These are phyloP conservation scores for Serinus canaria DNA, from an alignment of 2,113 vertebrate species.

Conservation along the genomic window DNA sequence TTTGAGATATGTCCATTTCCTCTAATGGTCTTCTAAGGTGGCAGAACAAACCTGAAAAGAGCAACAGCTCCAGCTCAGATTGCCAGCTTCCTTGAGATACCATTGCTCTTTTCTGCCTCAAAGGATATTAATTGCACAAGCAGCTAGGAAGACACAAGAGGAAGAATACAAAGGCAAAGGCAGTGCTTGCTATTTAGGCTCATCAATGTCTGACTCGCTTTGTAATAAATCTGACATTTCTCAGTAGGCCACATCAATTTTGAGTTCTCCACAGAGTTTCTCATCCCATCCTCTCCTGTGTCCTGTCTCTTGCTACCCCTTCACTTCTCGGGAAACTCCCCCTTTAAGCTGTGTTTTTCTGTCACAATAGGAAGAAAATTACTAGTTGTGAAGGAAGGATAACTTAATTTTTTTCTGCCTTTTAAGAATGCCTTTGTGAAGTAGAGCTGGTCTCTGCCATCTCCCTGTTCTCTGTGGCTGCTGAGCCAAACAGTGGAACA, in stretches of 20 bases:
- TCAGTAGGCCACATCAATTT: not conserved
- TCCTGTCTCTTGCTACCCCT: not conserved
- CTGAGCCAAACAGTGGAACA: not conserved
- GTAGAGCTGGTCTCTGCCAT: not conserved
- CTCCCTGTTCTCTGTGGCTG: not conserved
- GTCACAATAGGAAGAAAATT: not conserved
- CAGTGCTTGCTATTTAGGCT: not conserved
- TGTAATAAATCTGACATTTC: not conserved
- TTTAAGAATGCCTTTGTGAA: not conserved
- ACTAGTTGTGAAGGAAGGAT: not conserved
- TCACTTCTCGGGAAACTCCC: not conserved
- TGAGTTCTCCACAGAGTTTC: not conserved
- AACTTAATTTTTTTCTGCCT: not conserved
- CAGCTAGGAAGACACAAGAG: not conserved
- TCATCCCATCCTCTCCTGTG: rapidly evolving
- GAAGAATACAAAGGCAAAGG: not conserved
- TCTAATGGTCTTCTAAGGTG: not conserved
- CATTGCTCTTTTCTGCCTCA: not conserved
- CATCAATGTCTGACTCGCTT: not conserved
- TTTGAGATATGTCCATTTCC: not conserved
- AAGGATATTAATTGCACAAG: not conserved
- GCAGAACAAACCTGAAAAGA: not conserved
- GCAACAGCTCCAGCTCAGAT: not conserved
- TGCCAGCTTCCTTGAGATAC: not conserved
- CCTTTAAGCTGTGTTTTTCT: not conserved